Evolutionary conservation across 2,888 invertebrate species (phyloP).

Genomic region (Hipparchia semele): DNA sequence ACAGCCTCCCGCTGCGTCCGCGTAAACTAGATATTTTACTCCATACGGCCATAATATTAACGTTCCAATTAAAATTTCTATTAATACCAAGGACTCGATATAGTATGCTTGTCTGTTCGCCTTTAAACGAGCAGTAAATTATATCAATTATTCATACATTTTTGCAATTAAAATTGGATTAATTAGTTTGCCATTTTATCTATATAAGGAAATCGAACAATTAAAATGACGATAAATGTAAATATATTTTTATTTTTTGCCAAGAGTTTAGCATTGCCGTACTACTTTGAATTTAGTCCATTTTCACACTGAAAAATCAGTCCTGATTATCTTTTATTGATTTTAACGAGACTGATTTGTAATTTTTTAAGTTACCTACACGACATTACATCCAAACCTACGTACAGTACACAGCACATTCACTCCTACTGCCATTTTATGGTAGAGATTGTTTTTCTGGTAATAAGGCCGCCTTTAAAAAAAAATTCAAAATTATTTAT

Average conservation of each 20-base stretch:
- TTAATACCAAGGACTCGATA: constrained; percentile 35
- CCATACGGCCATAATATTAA: constrained; percentile 34
- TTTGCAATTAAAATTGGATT: constrained; percentile 19
- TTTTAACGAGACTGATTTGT: too few relatives aligned
- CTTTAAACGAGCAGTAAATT: constrained; percentile 28
- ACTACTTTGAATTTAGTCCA: neutral
- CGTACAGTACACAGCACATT: too few relatives aligned
- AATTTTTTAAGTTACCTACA: too few relatives aligned
- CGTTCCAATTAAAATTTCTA: constrained; percentile 38
- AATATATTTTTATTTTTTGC: neutral
- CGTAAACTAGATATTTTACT: constrained; percentile 40
- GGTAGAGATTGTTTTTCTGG: too few relatives aligned
- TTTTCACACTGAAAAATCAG: neutral
- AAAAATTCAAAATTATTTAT: too few relatives aligned
- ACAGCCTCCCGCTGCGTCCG: constrained; percentile 37
- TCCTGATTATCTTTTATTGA: too few relatives aligned
- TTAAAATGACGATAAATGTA: constrained; percentile 1
- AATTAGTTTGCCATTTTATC: constrained; percentile 6
- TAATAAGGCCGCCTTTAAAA: too few relatives aligned
- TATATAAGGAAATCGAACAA: neutral
- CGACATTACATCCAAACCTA: too few relatives aligned
- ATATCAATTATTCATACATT: constrained; percentile 21
- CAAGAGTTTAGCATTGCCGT: neutral
- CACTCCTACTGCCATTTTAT: too few relatives aligned
- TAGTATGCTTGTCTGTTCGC: constrained; percentile 14